Conservation (phyloP, 1,140 invertebrate species). For the Drosophila punjabiensis region DNA sequence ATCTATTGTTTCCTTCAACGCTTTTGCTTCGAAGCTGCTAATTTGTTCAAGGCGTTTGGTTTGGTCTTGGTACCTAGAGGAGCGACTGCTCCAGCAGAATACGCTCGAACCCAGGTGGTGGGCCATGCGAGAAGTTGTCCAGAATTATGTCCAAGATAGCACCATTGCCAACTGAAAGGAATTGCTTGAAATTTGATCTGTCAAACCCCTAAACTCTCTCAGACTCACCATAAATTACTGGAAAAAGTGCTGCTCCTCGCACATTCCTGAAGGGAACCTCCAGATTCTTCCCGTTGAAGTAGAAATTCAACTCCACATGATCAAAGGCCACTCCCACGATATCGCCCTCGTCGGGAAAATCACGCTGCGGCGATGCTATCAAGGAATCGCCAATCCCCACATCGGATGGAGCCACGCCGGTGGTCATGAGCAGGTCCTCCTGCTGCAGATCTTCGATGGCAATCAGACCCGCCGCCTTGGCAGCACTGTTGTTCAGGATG, state of each 20-base stretch:
- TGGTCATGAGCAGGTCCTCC: slow-evolving; percentile 85
- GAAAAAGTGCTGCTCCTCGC: slow-evolving; percentile 96
- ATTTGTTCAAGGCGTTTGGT: slow-evolving; percentile 43
- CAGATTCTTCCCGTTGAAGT: slow-evolving; percentile 95
- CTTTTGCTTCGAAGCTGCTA: slow-evolving; percentile 23
- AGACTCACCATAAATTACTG: slow-evolving; percentile 95
- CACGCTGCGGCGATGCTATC: slow-evolving; percentile 48
- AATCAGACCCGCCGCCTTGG: slow-evolving; percentile 72
- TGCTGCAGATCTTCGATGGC: slow-evolving; percentile 84
- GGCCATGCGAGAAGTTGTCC: slow-evolving; percentile 93
- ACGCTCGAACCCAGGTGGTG: slow-evolving; percentile 96
- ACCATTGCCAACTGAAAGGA: slow-evolving; percentile 96
- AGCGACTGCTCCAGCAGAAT: slow-evolving; percentile 99
- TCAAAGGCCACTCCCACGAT: slow-evolving; percentile 97
- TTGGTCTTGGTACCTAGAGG: slow-evolving; percentile 88
- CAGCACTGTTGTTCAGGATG: slow-evolving; percentile 85
- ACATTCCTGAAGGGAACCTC: slow-evolving; percentile 95
- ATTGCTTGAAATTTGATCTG: slow-evolving; percentile 19
- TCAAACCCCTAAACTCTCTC: slow-evolving; percentile 4
- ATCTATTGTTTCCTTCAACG: neutral
- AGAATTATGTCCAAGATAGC: slow-evolving; percentile 98
- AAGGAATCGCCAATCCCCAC: slow-evolving; percentile 26
- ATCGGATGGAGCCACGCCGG: slow-evolving; percentile 71
- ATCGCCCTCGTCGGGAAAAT: slow-evolving; percentile 95
- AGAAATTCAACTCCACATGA: slow-evolving; percentile 98